Percentiles rank a stretch among this genome's conserved stretches.
These are phyloP conservation scores for Lepidotrigona ventralis DNA, from an alignment of 1,140 invertebrate species.

Conservation along the genomic window DNA sequence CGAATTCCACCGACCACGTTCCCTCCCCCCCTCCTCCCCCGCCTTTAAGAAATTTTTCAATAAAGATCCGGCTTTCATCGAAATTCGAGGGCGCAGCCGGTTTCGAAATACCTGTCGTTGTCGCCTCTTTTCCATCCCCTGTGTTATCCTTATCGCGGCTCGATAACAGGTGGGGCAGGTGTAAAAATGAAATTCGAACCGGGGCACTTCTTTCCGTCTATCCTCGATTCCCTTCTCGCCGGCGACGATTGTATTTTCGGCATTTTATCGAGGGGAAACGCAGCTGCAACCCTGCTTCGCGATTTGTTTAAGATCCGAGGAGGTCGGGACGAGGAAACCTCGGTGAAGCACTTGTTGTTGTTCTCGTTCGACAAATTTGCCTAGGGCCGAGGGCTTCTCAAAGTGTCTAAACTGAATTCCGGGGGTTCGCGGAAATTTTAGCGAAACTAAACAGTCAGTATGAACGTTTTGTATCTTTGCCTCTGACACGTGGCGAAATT, in stretches of 20 bases:
- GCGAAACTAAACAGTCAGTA: too few species aligned
- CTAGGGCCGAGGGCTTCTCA: neutral
- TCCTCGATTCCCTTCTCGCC: neutral
- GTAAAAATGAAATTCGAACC: conserved; percentile 45
- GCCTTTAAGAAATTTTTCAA: conserved; percentile 34
- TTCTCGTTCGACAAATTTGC: neutral
- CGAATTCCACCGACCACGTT: neutral
- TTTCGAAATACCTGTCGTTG: conserved; percentile 8
- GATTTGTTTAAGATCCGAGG: neutral
- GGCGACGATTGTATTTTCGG: conserved; percentile 9
- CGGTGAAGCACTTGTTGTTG: neutral
- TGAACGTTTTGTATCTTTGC: too few species aligned
- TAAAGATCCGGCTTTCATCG: conserved; percentile 19
- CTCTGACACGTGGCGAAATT: too few species aligned
- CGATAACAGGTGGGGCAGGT: conserved; percentile 3
- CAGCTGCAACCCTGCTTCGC: neutral
- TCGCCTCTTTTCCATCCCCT: neutral
- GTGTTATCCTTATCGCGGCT: neutral
- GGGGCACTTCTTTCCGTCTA: neutral
- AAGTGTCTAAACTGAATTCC: too few species aligned
- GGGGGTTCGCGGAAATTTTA: too few species aligned
- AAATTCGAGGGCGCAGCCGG: conserved; percentile 17
- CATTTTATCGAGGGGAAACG: conserved; percentile 20
- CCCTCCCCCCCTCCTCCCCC: too few species aligned
- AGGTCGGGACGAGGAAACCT: neutral